Evolutionary conservation across 2,888 invertebrate genomes (phyloP), one percentile per base, ranked within the genome.

Genomic region (Netelia inedita): DNA sequence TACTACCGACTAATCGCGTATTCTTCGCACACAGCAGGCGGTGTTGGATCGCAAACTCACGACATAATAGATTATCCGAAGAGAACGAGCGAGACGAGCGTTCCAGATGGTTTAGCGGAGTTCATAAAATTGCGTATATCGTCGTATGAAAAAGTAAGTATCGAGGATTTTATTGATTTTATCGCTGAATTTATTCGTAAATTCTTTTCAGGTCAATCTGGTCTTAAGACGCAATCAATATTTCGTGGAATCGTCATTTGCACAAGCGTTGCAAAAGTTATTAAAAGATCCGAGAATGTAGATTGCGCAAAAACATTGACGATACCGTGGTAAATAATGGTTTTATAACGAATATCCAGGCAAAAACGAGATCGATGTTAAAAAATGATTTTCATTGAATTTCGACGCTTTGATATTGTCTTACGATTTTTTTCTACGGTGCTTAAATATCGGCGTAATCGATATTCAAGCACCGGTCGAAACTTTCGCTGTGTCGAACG

Each of bases 11-110:
- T 99, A 87, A 99, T 99, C 6, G 98, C 99, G 0, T 99, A 99
- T 95, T 99, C 99, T 75, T 95, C 99, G 83, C 99, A 99, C 93
- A 99, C 99, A 0, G 99, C 99, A 6, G 99, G 99, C 0, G 99
- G 99, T 82, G 99, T 99, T 41, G 99, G 99, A 0, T 94, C 99
- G 57, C 99, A 99, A 94, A 99, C 99, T 0, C 96, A 97, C 87
- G 99, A 99, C 92, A 99, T 99, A 85, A 96, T 99, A 83, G 99
- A 99, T 93, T 99, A 99, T 93, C 95, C 99, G 76, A 97, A 98
- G 91, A 95, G 99, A 87, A 95, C 99, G 50, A 98, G 99, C 94
- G 99, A 99, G 94, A 99, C 99, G 1, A 96, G 96, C 21, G 96
- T 99, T 79, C 99, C 99, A 0, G 97, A 97, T 43, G 99, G 99